Base-by-base conservation (phyloP, 2,113 vertebrate species). In the Acanthisitta chloris region DNA sequence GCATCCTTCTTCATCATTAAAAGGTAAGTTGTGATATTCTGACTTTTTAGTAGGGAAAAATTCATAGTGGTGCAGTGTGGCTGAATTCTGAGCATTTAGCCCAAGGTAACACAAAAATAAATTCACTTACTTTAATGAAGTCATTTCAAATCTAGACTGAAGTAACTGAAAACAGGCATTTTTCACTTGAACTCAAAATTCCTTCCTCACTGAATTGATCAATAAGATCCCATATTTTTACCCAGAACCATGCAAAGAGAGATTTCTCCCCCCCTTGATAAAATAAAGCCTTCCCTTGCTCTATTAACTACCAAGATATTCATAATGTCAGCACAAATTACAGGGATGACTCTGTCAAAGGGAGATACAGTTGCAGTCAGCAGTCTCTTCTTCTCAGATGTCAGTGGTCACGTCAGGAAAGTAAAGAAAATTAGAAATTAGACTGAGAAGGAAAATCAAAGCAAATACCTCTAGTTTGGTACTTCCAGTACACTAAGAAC, bases 361-460 rank as follows among this genome's bases (percentile, higher is more conserved):
- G 18, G 46, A 87, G 55, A 62, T 55, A 21, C 10, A 36, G 88
- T 82, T 96, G 54, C 55, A 88, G 92, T 86, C 92, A 96, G 85
- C 79, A 93, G 8, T 90, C 79, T 94, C 34, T 80, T 40, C 49
- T 61, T 36, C 61, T 95, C 71, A 92, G 81, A 91, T 91, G 90
- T 88, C 84, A 73, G 46, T 59, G 48, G 64, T 61, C 81, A 31
- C 49, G 82, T 58, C 58, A 88, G 86, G 61, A 80, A 92, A 64
- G 64, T 80, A 88, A 90, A 90, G 17, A 90, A 94, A 94, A 73
- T 80, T 70, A 81, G 51, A 82, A 92, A 91, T 91, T 57, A 91
- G 65, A 5, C 49, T 58, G 87, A 88, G 43, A 57, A 92, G 51
- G 40, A 90, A 90, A 93, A 77, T 19, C 77, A 43, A 34, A 86